These are phyloP conservation scores for Gephyroberyx darwinii DNA, from an alignment of 2,797 vertebrate genomes.

Conservation along the genomic window DNA sequence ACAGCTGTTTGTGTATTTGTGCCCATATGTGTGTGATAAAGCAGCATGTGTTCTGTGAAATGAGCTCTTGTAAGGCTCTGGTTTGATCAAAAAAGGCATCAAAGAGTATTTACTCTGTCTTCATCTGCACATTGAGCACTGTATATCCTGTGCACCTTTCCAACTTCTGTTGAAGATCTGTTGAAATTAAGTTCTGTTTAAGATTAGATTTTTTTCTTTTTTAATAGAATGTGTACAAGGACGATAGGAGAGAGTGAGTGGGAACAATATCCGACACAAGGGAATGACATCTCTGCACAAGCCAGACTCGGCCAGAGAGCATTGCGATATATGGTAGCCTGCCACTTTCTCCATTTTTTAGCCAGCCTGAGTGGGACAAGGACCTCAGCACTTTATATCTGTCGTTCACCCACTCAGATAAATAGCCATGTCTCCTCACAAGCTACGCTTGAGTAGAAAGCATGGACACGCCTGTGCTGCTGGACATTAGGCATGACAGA, in stretches of 20 bases:
- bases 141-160: slow-evolving; percentile 3
- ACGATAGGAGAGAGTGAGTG: neutral
- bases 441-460: slow-evolving; percentile 18
- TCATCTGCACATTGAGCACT: slow-evolving; percentile 1
- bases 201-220: slow-evolving; percentile 8
- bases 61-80: slow-evolving; percentile 18
- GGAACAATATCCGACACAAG: slow-evolving; percentile 17
- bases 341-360: slow-evolving; percentile 6
- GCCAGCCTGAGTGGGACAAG: neutral
- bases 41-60: slow-evolving; percentile 15
- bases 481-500: neutral
- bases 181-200: neutral
- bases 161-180: neutral
- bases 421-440: slow-evolving; percentile 26
- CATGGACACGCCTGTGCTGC: slow-evolving; percentile 6
- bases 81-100: slow-evolving; percentile 10
- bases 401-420: slow-evolving; percentile 6
- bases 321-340: slow-evolving; percentile 15
- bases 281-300: neutral
- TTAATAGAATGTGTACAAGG: slow-evolving; percentile 5
- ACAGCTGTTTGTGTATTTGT: slow-evolving; percentile 26
- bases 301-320: slow-evolving; percentile 16
- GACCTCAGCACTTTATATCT: slow-evolving; percentile 12
- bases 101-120: slow-evolving; percentile 36
- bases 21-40: slow-evolving; percentile 15